phyloP scores from a whole-genome alignment of 2,797 vertebrate genomes.

The Botia kubotai region DNA sequence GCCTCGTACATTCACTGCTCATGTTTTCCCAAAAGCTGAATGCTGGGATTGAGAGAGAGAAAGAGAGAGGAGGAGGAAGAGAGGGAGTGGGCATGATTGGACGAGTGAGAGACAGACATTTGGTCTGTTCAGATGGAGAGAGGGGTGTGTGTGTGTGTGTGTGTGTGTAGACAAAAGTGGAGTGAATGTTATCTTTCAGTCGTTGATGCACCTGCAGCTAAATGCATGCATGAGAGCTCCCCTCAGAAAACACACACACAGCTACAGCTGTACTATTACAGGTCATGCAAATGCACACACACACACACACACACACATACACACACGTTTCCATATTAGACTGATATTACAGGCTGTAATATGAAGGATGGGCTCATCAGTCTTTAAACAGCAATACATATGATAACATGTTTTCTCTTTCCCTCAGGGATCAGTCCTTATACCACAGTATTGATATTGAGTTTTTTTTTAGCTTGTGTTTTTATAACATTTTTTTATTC shows the following conservation, averaged over 20 bases:
- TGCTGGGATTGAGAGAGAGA: background rate
- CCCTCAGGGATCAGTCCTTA: too few species aligned
- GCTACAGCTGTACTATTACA: constrained; percentile 17
- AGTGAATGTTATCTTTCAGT: constrained; percentile 53
- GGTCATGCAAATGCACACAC: constrained; percentile 8
- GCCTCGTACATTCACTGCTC: constrained; percentile 37
- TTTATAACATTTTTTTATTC: too few species aligned
- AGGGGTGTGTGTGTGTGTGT: constrained; percentile 42
- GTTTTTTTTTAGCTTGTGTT: too few species aligned
- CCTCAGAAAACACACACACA: constrained; percentile 29
- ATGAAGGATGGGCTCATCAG: background rate
- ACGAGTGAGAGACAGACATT: constrained; percentile 23
- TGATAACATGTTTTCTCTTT: too few species aligned
- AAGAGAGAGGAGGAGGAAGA: constrained; percentile 5
- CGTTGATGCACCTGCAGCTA: constrained; percentile 46
- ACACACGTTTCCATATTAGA: background rate
- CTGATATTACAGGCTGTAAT: background rate
- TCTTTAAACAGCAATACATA: background rate
- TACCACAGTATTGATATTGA: too few species aligned
- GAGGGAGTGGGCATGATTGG: constrained; percentile 38
- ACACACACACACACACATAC: background rate
- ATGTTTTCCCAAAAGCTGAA: constrained; percentile 45
- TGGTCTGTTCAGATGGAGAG: background rate
- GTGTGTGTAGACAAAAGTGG: constrained; percentile 40
- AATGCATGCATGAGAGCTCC: constrained; percentile 47